Percentiles rank a stretch among this genome's conserved stretches.
Evolutionary conservation across 1,140 invertebrate genomes (phyloP).

Genomic region (Octopus sinensis): DNA sequence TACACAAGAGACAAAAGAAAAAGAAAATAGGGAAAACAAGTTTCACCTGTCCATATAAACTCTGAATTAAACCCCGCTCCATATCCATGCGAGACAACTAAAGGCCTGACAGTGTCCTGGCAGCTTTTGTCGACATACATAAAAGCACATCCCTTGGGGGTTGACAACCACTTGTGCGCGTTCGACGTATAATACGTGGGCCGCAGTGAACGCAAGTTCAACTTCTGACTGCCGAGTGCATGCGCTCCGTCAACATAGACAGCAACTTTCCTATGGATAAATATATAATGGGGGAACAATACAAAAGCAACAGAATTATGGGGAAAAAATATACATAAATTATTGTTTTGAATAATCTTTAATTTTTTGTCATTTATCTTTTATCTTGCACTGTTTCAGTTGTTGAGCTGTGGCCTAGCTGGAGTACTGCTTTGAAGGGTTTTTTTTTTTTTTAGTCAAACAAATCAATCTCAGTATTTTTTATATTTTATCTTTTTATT

Average conservation of each 20-base stretch:
- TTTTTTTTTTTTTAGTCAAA: no score
- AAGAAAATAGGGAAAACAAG: no score
- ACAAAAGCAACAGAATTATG: constrained; percentile 6
- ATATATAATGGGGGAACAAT: neutral
- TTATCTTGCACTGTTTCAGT: no score
- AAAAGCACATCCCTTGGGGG: constrained; percentile 52
- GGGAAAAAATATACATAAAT: no score
- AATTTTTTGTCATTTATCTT: no score
- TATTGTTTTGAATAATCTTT: no score
- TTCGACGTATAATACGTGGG: constrained; percentile 54
- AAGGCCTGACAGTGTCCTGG: constrained; percentile 38
- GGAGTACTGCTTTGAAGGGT: no score
- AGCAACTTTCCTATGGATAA: constrained; percentile 40
- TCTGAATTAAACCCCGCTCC: constrained; percentile 54
- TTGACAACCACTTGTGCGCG: constrained; percentile 56
- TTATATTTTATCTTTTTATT: no score
- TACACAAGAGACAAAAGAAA: no score
- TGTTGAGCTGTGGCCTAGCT: no score
- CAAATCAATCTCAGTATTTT: no score
- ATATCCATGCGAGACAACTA: constrained; percentile 54
- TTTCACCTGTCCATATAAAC: constrained; percentile 55
- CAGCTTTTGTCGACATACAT: constrained; percentile 47
- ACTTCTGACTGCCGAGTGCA: constrained; percentile 43
- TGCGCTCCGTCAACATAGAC: constrained; percentile 56
- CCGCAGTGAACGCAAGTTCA: constrained; percentile 38